These are phyloP conservation scores for Temnothorax curvispinosus DNA, from an alignment of 1,140 invertebrate species.

Conservation along the genomic window DNA sequence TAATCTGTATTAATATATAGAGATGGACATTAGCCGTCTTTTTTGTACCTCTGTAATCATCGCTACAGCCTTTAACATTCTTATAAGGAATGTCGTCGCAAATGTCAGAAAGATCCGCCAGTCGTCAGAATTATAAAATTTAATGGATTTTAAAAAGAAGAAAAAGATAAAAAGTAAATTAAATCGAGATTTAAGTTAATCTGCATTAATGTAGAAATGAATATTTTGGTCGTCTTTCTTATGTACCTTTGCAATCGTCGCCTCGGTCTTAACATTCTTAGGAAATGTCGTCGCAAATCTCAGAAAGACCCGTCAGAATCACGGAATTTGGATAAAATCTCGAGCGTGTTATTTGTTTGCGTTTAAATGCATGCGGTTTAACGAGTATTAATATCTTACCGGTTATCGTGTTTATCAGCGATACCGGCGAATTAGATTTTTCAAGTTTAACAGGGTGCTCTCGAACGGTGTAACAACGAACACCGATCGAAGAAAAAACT, in stretches of 20 bases:
- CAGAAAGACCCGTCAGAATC: neutral
- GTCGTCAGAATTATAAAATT: too few relatives aligned
- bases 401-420: constrained; percentile 11
- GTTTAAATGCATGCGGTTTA: neutral
- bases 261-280: neutral
- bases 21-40: neutral
- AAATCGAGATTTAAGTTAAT: neutral
- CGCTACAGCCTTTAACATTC: neutral
- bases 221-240: neutral
- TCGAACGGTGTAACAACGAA: neutral
- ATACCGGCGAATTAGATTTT: neutral
- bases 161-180: neutral
- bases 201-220: neutral
- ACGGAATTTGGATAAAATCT: neutral
- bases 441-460: neutral
- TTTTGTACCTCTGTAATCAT: neutral
- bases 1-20: neutral
- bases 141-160: too few relatives aligned
- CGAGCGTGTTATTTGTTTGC: constrained; percentile 5
- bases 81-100: neutral
- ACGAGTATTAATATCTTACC: neutral
- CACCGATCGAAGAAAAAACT: neutral
- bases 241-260: neutral
- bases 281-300: neutral
- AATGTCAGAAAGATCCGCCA: too few relatives aligned